These are phyloP conservation scores for Callimorpha dominula DNA, from an alignment of 2,888 invertebrate species.

Conservation along the genomic window DNA sequence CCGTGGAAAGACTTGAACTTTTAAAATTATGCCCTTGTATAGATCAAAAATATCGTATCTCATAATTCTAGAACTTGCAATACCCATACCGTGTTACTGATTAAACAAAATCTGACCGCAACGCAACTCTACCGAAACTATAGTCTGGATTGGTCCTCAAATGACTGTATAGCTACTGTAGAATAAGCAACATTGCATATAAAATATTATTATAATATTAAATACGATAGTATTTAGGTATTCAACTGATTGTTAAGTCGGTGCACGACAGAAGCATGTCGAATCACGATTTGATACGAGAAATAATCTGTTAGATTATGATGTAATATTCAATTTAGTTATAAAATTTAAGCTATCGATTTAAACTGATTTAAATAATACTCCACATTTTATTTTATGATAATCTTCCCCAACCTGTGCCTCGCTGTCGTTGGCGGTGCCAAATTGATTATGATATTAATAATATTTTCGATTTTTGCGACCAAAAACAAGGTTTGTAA, in stretches of 20 bases:
- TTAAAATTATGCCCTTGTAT: background rate
- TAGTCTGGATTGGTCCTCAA: background rate
- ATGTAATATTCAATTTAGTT: slow-evolving; percentile 3
- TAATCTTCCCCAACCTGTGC: background rate
- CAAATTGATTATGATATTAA: background rate
- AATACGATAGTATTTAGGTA: background rate
- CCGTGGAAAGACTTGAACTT: background rate
- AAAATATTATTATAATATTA: slow-evolving; percentile 1
- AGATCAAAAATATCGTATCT: background rate
- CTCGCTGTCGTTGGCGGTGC: background rate
- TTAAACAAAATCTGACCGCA: background rate
- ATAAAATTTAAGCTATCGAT: background rate
- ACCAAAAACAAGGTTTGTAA: background rate
- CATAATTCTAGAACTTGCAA: background rate
- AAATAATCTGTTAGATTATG: background rate
- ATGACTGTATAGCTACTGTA: background rate
- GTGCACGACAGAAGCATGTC: slow-evolving; percentile 4
- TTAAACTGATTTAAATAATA: background rate
- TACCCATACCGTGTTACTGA: background rate
- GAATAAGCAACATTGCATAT: background rate
- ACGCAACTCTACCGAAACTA: background rate
- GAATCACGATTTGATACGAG: slow-evolving; percentile 9
- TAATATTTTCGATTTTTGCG: background rate
- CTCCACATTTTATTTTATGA: background rate
- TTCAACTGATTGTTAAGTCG: slow-evolving; percentile 10